These are phyloP conservation scores for Syngnathus floridae DNA, from an alignment of 2,113 vertebrate species.

Conservation along the genomic window DNA sequence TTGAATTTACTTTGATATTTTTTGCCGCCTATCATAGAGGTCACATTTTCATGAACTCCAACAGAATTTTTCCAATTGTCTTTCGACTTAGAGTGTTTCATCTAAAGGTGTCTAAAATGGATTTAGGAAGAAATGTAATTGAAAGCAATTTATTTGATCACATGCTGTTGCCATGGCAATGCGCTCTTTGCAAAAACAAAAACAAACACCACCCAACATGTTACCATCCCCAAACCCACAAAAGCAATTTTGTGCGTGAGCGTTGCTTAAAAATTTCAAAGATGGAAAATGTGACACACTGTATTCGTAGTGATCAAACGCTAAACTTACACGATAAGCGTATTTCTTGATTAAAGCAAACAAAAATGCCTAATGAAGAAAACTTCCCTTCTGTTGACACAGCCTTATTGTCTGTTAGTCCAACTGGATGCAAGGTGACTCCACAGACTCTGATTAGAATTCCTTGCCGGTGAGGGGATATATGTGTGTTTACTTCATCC, in stretches of 20 bases:
- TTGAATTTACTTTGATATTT: too few relatives aligned
- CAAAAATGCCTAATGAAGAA: background rate
- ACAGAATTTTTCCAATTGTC: too few relatives aligned
- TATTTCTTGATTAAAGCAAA: background rate
- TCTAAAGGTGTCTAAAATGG: too few relatives aligned
- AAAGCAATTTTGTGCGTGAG: background rate
- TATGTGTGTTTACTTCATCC: constrained; percentile 25
- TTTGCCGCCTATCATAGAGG: too few relatives aligned
- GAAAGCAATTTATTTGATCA: too few relatives aligned
- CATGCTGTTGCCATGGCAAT: too few relatives aligned
- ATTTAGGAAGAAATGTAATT: too few relatives aligned
- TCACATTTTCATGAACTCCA: too few relatives aligned
- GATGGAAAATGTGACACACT: background rate
- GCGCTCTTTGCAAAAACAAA: too few relatives aligned
- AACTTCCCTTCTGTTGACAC: background rate
- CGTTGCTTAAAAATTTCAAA: background rate
- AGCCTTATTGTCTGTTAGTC: constrained; percentile 2
- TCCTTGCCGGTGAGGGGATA: constrained; percentile 27
- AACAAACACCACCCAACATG: too few relatives aligned
- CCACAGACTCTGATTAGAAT: constrained; percentile 38
- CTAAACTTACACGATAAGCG: background rate
- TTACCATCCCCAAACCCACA: background rate
- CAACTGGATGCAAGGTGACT: constrained; percentile 15
- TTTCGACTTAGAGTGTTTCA: too few relatives aligned
- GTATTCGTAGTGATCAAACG: background rate